Evolutionary conservation across 2,113 vertebrate genomes (phyloP).

Genomic region (Phalacrocorax pelagicus): DNA sequence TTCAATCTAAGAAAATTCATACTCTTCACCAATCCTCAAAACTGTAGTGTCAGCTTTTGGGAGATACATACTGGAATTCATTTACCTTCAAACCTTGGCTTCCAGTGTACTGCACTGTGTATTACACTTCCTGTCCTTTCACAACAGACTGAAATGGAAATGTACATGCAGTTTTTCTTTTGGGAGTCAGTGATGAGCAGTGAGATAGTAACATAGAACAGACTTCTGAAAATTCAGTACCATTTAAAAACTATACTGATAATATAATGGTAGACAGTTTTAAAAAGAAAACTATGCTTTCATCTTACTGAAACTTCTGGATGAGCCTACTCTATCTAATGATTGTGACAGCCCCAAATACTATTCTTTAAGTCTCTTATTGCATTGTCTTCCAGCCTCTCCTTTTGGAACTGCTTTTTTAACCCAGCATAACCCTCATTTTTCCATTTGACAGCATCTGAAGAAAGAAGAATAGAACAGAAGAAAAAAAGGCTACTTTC

Average conservation of each 20-base stretch:
- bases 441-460: background rate
- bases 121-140: background rate
- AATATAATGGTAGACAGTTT: background rate
- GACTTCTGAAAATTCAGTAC: background rate
- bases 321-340: background rate
- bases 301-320: background rate
- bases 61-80: background rate
- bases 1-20: constrained; percentile 4
- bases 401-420: background rate
- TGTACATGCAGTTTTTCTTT: background rate
- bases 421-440: background rate
- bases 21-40: background rate
- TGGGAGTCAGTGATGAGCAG: background rate
- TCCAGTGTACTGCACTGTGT: background rate
- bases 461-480: background rate
- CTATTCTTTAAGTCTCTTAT: background rate
- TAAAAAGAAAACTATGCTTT: background rate
- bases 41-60: constrained; percentile 3
- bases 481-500: background rate
- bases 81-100: background rate
- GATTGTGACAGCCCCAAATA: background rate
- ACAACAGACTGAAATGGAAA: background rate
- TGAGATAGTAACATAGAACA: background rate
- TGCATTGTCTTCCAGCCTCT: background rate
- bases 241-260: background rate